Evolutionary conservation across 2,888 invertebrate genomes (phyloP), one percentile per base, ranked within the genome.

Genomic region (Hyposoter didymator): DNA sequence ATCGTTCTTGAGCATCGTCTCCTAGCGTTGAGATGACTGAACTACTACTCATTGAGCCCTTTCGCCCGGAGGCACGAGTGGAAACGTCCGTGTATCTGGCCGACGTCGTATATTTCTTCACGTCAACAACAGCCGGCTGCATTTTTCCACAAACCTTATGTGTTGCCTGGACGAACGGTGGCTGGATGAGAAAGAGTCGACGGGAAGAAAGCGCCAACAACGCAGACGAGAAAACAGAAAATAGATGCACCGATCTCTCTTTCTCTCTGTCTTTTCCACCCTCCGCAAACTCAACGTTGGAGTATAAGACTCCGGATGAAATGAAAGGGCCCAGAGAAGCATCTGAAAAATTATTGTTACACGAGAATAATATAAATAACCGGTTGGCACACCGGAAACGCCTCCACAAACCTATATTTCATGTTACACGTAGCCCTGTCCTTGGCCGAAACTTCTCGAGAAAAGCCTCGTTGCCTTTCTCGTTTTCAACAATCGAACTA

Each of bases 281-380:
- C 78, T 45, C 55, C 45, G 67, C 39, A 62, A 45, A 43, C 10
- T 22, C 55, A 45, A 59, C 45, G 28, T 32, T 28, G 28, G 28
- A 17, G 59, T 69, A 59, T 59, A 69, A 59, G 74, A 59, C 59
- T 17, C 47, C 0, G 14, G 39, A 35, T 22, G 55, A 45, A 32
- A 28, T 49, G 52, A 55, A 43, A 52, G 47, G 43, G 22, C 19
- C 17, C 39, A 12, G 55, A 74, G 45, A 45, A 66, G 89, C 86
- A 88, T 90, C 90, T 92, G 92, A 92, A 92, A 92, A 92, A 92
- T 92, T 92, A 92, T 92, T 89, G 90, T 92, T 91, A 90, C 91
- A 88, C 78, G 90, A 45, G 49, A 49, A 78, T 90, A 90, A 92
- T 92, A 92, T 92, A 92, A 92, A 92, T 92, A 92, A 92, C 90